Conservation (phyloP, 2,888 invertebrate genomes). For the Urechis unicinctus region DNA sequence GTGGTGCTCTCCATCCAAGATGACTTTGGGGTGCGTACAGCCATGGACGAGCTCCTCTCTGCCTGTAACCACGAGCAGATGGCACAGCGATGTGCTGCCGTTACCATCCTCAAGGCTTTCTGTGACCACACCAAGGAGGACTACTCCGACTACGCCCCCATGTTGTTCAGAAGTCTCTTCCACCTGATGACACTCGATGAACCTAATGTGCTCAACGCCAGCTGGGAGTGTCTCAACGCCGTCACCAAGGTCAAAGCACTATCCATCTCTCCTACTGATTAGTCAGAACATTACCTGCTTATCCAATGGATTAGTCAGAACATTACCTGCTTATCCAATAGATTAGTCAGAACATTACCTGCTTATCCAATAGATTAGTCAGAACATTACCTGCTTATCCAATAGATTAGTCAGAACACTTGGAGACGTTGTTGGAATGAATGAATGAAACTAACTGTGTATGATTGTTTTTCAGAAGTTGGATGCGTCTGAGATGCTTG, state of each 20-base stretch:
- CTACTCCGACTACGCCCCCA: constrained; percentile 79
- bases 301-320: no score
- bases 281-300: no score
- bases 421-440: no score
- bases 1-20: constrained; percentile 86
- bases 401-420: no score
- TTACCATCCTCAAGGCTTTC: constrained; percentile 80
- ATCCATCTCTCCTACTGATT: background rate
- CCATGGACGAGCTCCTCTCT: constrained; percentile 79
- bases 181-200: constrained; percentile 77
- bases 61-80: constrained; percentile 52
- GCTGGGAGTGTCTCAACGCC: constrained; percentile 86
- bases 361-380: no score
- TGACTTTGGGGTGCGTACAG: constrained; percentile 71
- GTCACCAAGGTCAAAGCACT: constrained; percentile 65
- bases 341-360: no score
- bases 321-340: no score
- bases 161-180: constrained; percentile 78
- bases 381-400: no score
- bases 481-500: constrained; percentile 75
- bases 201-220: constrained; percentile 72
- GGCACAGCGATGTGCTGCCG: constrained; percentile 62
- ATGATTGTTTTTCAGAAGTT: constrained; percentile 60
- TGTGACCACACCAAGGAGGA: constrained; percentile 84
- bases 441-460: no score